Base-by-base conservation (phyloP, 2,888 invertebrate genomes). In the Drosophila niveifrons region DNA sequence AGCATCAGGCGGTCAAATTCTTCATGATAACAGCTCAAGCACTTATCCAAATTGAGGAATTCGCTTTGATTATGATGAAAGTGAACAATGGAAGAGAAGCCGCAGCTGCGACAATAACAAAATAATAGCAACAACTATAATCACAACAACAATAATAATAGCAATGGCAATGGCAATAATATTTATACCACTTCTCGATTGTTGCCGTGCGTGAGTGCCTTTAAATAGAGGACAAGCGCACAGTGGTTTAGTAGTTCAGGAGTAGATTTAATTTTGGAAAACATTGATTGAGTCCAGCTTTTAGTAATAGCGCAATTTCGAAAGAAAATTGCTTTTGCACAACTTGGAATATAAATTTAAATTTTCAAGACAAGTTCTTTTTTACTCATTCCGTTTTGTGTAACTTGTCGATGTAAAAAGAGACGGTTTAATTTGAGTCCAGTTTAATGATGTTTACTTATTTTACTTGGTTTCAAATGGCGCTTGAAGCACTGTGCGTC, bases 21-120 rank as follows among this genome's bases (percentile, higher is more conserved):
- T 47, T 36, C 46, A 36, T 53, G 74, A 71, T 72, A 67, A 58
- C 61, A 64, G 41, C 62, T 23, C 23, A 2, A 29, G 52, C 62
- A 72, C 72, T 78, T 79, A 81, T 82, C 81, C 81, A 71, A 73
- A 74, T 73, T 80, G 69, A 61, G 67, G 73, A 79, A 81, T 88
- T 81, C 64, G 72, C 59, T 64, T 80, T 85, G 86, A 85, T 85
- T 83, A 70, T 52, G 47, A 43, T 57, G 46, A 55, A 51, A 51
- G 63, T 31, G 36, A 44, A 55, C 46, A 58, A 66, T 64, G 17
- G 3, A 13, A 46, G 23, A 53, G 44, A 17, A 28, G 36, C 17
- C 46, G 34, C 46, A 56, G 48, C 13, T 47, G 36, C 53, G 41
- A 63, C 48, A 53, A 53, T 13, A 62, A 34, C 39, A 66, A 65